Percentiles rank a stretch among this genome's conserved stretches.
These are phyloP conservation scores for Phortica magna DNA, from an alignment of 2,888 invertebrate genomes.

Conservation along the genomic window DNA sequence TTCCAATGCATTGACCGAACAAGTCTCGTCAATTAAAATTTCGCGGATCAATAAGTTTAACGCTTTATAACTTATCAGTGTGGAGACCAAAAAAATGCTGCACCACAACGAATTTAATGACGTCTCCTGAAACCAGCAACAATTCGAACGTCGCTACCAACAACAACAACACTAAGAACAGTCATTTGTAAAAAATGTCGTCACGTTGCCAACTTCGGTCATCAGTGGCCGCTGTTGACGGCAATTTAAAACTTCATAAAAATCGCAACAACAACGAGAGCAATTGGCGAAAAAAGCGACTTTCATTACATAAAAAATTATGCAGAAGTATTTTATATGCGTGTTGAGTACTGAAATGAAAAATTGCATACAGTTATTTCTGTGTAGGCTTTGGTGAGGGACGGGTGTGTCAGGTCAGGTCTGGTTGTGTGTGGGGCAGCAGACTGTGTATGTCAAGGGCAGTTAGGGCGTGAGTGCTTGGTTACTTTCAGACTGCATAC, in stretches of 20 bases:
- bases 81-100: background rate
- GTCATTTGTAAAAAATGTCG: slow-evolving; percentile 16
- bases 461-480: background rate
- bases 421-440: background rate
- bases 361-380: slow-evolving; percentile 26
- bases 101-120: background rate
- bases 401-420: background rate
- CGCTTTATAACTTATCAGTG: slow-evolving; percentile 11
- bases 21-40: slow-evolving; percentile 21
- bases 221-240: background rate
- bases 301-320: slow-evolving; percentile 29
- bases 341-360: slow-evolving; percentile 34
- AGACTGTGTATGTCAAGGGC: background rate
- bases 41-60: slow-evolving; percentile 20
- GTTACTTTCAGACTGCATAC: slow-evolving; percentile 42
- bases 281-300: slow-evolving; percentile 2
- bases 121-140: background rate
- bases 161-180: background rate
- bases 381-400: background rate
- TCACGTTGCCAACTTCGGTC: slow-evolving; percentile 15
- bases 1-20: background rate
- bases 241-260: slow-evolving; percentile 32
- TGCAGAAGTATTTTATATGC: slow-evolving; percentile 37
- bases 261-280: slow-evolving; percentile 15
- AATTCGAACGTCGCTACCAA: background rate